Conservation (phyloP, 2,113 vertebrate species). For the Columba janthina region DNA sequence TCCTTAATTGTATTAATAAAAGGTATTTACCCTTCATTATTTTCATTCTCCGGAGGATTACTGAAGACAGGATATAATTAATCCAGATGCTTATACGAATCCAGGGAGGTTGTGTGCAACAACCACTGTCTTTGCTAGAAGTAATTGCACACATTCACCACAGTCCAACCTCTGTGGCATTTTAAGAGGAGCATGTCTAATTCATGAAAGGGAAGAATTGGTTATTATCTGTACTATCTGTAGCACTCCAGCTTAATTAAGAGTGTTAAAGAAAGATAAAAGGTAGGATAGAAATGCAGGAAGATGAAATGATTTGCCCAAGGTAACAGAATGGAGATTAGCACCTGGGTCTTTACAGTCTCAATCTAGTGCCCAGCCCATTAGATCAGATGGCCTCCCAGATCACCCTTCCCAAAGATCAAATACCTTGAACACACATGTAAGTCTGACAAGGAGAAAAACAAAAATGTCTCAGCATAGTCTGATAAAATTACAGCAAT, state of each 20-base stretch:
- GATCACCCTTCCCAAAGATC: not conserved
- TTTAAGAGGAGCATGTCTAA: conserved; percentile 53
- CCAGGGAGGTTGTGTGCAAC: not conserved
- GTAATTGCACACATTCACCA: conserved; percentile 49
- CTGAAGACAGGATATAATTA: conserved; percentile 52
- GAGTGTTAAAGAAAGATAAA: conserved; percentile 59
- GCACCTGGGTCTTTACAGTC: not conserved
- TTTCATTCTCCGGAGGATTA: conserved; percentile 55
- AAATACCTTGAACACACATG: not conserved
- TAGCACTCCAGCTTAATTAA: conserved; percentile 58
- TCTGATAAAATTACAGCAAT: not conserved
- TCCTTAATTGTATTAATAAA: conserved; percentile 59
- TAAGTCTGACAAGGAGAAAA: not conserved
- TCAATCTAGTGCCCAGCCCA: not conserved
- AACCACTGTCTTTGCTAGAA: conserved; percentile 32
- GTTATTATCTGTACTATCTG: conserved; percentile 60
- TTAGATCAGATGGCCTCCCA: conserved; percentile 1
- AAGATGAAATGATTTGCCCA: conserved; percentile 47
- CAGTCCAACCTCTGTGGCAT: conserved; percentile 46
- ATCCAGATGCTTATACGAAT: conserved; percentile 28
- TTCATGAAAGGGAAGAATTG: conserved; percentile 39
- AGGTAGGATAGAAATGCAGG: conserved; percentile 35
- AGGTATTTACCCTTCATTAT: conserved; percentile 66
- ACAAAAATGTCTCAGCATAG: not conserved
- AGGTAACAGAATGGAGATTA: conserved; percentile 52